Evolutionary conservation across 2,113 vertebrate species (phyloP), one percentile per base, ranked within the genome.

Genomic region (Tupaia tana): DNA sequence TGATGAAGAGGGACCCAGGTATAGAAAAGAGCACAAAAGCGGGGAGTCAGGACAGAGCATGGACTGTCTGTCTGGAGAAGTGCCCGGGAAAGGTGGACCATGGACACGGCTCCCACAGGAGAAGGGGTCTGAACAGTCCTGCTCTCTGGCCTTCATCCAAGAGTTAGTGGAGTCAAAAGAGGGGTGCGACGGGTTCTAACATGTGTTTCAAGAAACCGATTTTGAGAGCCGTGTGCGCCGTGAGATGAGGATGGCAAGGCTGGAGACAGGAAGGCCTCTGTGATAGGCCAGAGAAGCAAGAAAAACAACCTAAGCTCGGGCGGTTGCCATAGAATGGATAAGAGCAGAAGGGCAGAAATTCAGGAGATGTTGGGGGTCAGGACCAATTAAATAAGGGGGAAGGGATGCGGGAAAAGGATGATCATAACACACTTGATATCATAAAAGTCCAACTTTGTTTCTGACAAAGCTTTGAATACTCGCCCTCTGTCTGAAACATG

Each of bases 401-500:
- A 5, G 3, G 25, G 29, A 70, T 24, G 27, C 59, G 22, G n/a
- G 6, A 14, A 34, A 82, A 27, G 34, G 22, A 52, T 59, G 6
- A 92, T 71, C 29, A 43, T n/a, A 86, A 25, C 77, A 27, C 1
- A 31, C 12, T 22, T 3, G 1, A 66, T 74, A 43, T 31, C 9
- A 54, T 43, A 25, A 2, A 86, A 79, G 7, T 78, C 29, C 43
- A 27, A 82, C n/a, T 89, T 82, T 66, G 15, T 59, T 84, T 3
- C 29, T 25, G 18, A 20, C 59, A 9, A 12, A 74, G 27, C 11
- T 91, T 95, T 24, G 5, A 90, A 54, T 83, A 70, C 15, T 78
- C 54, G 9, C 18, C 67, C 2, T 61, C 14, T 86, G 29, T n/a
- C 83, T 95, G 25, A 95, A 93, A 83, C 75, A 58, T 31, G 22